These are phyloP conservation scores for Corvus moneduloides DNA, from an alignment of 2,113 vertebrate genomes.

Conservation along the genomic window DNA sequence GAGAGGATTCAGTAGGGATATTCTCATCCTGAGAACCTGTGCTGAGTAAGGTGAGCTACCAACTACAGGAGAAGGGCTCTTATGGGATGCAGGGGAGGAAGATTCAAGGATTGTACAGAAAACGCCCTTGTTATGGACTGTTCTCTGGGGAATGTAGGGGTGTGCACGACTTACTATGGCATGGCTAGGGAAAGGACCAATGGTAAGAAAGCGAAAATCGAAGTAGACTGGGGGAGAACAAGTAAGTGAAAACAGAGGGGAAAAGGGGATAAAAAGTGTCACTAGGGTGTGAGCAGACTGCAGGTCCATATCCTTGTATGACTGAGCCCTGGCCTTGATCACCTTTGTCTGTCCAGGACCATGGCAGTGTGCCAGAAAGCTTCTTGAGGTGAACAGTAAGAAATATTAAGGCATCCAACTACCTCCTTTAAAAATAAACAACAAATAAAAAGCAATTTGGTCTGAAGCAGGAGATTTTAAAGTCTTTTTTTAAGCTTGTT, in stretches of 20 bases:
- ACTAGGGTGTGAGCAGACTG: background rate
- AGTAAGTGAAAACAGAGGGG: background rate
- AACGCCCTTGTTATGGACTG: fast-evolving
- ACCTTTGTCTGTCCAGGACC: background rate
- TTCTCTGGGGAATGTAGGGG: background rate
- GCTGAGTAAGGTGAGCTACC: background rate
- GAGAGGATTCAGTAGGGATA: background rate
- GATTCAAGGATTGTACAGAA: background rate
- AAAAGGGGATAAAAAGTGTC: background rate
- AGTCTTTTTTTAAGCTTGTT: background rate
- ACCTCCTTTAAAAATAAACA: background rate
- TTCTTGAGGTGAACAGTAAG: background rate
- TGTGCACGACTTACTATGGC: background rate
- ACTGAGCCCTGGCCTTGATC: background rate
- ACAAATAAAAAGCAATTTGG: background rate
- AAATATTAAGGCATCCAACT: background rate
- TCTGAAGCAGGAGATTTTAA: background rate
- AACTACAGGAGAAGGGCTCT: background rate
- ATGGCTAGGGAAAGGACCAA: background rate
- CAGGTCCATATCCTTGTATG: background rate
- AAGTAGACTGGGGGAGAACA: background rate
- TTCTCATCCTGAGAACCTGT: background rate
- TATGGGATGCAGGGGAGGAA: background rate
- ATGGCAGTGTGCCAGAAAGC: background rate
- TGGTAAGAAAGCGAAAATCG: background rate